A percentile compares a stretch with the other conserved stretches of the same genome.
These are phyloP conservation scores for Halictus rubicundus DNA, from an alignment of 1,140 invertebrate genomes.

Conservation along the genomic window DNA sequence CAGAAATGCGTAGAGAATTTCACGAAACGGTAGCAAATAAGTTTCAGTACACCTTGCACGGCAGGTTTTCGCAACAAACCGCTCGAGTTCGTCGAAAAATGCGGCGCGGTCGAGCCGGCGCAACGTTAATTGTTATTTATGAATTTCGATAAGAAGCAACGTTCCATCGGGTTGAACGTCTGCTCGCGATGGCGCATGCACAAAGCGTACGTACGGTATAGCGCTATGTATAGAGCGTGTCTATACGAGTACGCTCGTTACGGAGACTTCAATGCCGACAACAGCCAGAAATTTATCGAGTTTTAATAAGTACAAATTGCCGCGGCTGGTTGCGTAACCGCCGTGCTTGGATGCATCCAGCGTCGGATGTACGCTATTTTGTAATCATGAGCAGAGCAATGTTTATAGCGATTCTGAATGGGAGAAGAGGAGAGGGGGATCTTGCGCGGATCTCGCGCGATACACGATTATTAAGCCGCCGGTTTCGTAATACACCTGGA, in stretches of 20 bases:
- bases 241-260: too few relatives aligned
- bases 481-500: slow-evolving; percentile 71
- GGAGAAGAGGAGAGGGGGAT: slow-evolving; percentile 61
- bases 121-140: too few relatives aligned
- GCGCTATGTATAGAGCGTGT: too few relatives aligned
- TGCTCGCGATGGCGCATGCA: not conserved
- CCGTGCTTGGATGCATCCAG: slow-evolving; percentile 71
- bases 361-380: slow-evolving; percentile 79
- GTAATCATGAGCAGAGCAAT: slow-evolving; percentile 78
- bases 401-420: slow-evolving; percentile 72
- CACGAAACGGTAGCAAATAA: too few relatives aligned
- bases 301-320: slow-evolving; percentile 74
- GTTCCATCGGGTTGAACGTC: not conserved
- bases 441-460: slow-evolving; percentile 71
- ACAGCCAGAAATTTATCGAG: slow-evolving; percentile 51
- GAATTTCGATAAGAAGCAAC: not conserved
- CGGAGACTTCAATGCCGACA: slow-evolving; percentile 40
- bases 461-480: slow-evolving; percentile 72
- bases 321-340: slow-evolving; percentile 69
- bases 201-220: not conserved
- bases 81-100: too few relatives aligned
- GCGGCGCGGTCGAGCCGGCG: too few relatives aligned
- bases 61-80: too few relatives aligned
- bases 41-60: too few relatives aligned
- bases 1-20: too few relatives aligned